Conservation (phyloP, 1,140 invertebrate species). For the Chelonus insularis region DNA sequence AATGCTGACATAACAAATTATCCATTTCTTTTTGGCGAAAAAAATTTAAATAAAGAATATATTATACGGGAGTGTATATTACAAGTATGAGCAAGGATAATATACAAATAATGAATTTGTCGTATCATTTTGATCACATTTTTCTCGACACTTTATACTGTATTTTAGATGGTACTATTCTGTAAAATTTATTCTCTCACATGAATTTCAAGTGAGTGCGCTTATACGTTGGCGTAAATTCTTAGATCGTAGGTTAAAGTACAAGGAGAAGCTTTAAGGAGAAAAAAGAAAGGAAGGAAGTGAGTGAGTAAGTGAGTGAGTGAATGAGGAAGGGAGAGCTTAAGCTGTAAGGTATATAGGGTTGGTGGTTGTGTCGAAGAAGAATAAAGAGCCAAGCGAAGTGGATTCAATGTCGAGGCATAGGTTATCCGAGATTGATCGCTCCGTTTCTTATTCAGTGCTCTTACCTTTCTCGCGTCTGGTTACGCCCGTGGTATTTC, state of each 20-base stretch:
- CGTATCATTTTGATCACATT: slow-evolving; percentile 5
- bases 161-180: not conserved
- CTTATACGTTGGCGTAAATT: slow-evolving; percentile 40
- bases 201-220: slow-evolving; percentile 39
- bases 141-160: slow-evolving; percentile 2
- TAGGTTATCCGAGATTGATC: slow-evolving; percentile 49
- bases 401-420: slow-evolving; percentile 32
- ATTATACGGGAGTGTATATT: too few species aligned
- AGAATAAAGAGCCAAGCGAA: slow-evolving; percentile 25
- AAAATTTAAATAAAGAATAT: too few species aligned
- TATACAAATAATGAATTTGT: not conserved
- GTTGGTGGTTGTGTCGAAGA: slow-evolving; percentile 3
- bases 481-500: slow-evolving; percentile 39
- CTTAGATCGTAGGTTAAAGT: slow-evolving; percentile 38
- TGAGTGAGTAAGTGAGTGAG: not conserved
- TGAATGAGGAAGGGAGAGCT: not conserved
- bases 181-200: slow-evolving; percentile 55
- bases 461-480: slow-evolving; percentile 25
- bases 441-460: slow-evolving; percentile 43
- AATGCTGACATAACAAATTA: too few species aligned
- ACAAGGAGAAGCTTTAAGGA: slow-evolving; percentile 21
- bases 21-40: too few species aligned
- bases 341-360: not conserved
- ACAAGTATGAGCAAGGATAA: not conserved
- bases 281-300: slow-evolving; percentile 5